Conservation (phyloP, 2,888 invertebrate species). For the Trileptium ribeirensis region DNA sequence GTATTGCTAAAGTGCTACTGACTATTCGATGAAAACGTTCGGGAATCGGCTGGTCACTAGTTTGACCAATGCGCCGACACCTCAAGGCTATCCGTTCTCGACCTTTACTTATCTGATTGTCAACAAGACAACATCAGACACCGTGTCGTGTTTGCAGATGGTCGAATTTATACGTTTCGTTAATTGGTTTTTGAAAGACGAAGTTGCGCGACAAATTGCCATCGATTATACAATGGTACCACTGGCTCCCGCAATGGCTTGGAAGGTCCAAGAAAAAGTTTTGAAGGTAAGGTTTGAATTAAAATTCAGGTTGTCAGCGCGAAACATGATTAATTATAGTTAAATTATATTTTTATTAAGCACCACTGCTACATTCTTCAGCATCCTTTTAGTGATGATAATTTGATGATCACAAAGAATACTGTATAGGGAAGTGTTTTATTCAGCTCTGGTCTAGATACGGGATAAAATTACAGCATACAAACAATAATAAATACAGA, state of each 20-base stretch:
- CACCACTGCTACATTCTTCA: too few species aligned
- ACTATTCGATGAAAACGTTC: not conserved
- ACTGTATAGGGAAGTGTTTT: too few species aligned
- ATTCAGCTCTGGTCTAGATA: too few species aligned
- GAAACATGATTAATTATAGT: too few species aligned
- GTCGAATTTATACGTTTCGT: not conserved
- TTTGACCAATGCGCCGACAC: not conserved
- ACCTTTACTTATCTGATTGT: slow-evolving; percentile 10
- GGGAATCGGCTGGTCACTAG: not conserved
- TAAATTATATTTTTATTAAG: too few species aligned
- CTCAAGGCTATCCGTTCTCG: not conserved
- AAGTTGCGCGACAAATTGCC: not conserved
- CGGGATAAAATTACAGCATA: too few species aligned
- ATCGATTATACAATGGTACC: not conserved
- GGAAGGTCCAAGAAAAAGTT: not conserved
- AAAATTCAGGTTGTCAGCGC: too few species aligned
- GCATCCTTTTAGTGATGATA: too few species aligned
- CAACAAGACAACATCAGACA: not conserved
- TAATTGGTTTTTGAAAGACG: not conserved
- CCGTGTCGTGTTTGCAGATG: not conserved
- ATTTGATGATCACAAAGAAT: too few species aligned
- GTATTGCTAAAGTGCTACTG: not conserved
- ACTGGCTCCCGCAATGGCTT: not conserved
- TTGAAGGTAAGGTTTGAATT: too few species aligned
- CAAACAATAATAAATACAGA: too few species aligned